Base-by-base conservation (phyloP, 2,888 invertebrate genomes). In the Autographa pulchrina region DNA sequence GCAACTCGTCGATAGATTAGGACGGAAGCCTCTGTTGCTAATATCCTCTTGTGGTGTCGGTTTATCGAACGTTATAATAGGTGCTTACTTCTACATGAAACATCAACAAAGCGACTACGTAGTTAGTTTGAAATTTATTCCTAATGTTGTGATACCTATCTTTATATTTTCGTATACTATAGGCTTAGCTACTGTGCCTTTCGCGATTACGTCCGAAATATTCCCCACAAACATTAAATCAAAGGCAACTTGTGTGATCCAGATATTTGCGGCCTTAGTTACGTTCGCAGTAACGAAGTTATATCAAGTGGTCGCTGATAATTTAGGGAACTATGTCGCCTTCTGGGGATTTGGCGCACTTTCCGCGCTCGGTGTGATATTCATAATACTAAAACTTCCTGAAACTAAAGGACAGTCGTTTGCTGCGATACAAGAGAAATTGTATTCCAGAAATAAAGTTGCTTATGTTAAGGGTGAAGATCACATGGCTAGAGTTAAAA, bases 161-260 rank as follows among this genome's bases (percentile, higher is more conserved):
- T 97, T 96, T 92, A 96, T 97, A 91, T 96, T 96, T 81, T 96
- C 96, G 52, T 97, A 97, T 72, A 96, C 96, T 4, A 93, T 97
- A 85, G 97, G 97, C 18, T 94, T 97, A 86, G 97, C 97, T 0
- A 97, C 97, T 4, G 94, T 97, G 80, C 97, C 97, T 38, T 97
- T 97, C 85, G 96, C 97, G 56, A 96, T 97, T 64, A 96, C 97
- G 58, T 96, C 96, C 4, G 97, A 97, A 90, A 94, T 97, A 86
- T 97, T 97, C 88, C 96, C 97, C 58, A 93, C 96, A 4, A 95
- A 96, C 80, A 97, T 96, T 31, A 96, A 97, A 84, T 97, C 97
- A 0, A 95, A 96, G 73, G 97, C 97, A 0, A 96, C 97, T 38
- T 97, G 97, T 75, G 93, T 97, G 7, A 96, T 96, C 66, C 96